Percentiles rank a stretch among this genome's conserved stretches.
phyloP scores from a whole-genome alignment of 2,113 vertebrate species.

The Ia io region DNA sequence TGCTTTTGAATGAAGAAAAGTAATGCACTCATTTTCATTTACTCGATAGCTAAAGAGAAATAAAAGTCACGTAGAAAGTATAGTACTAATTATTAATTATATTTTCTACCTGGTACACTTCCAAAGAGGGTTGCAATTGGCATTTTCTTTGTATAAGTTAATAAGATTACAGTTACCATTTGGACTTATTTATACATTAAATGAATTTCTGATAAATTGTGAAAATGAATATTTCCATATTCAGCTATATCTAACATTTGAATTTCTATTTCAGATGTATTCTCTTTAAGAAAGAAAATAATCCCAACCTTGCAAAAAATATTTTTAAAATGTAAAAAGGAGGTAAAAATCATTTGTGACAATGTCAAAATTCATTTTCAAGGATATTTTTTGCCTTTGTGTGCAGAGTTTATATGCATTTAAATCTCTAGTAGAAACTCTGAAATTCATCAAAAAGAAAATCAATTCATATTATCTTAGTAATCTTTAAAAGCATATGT shows the following conservation, averaged over 20 bases:
- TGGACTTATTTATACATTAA: neutral
- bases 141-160: slow-evolving; percentile 33
- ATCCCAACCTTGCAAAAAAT: neutral
- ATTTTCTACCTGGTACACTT: neutral
- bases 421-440: slow-evolving; percentile 23
- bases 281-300: neutral
- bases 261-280: slow-evolving; percentile 36
- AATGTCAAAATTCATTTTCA: slow-evolving; percentile 60
- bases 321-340: neutral
- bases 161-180: neutral
- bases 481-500: slow-evolving; percentile 47
- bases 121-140: neutral
- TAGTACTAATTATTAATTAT: neutral
- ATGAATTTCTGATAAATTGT: slow-evolving; percentile 1
- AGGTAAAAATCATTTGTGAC: slow-evolving; percentile 38
- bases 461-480: slow-evolving; percentile 53
- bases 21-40: neutral
- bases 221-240: slow-evolving; percentile 33
- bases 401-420: neutral
- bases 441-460: slow-evolving; percentile 54
- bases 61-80: neutral
- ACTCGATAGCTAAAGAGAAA: neutral
- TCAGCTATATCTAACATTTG: slow-evolving; percentile 16
- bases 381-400: slow-evolving; percentile 43
- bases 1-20: neutral